These are phyloP conservation scores for Hipparchia sbordonii DNA, from an alignment of 2,888 invertebrate genomes.

Conservation along the genomic window DNA sequence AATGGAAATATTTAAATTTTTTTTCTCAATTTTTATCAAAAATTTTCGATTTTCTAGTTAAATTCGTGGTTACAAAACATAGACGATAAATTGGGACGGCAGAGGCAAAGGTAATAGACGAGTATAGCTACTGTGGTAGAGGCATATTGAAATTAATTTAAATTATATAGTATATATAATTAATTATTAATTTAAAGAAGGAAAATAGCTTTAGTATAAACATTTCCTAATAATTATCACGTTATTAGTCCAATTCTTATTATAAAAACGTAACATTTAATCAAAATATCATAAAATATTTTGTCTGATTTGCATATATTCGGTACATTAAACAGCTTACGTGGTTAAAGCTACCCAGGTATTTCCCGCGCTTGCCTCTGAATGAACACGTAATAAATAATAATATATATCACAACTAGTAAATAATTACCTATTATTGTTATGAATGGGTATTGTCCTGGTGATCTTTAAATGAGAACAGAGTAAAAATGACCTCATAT, in stretches of 20 bases:
- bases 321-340: background rate
- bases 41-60: no score
- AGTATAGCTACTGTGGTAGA: no score
- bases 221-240: background rate
- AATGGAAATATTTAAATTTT: no score
- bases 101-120: no score
- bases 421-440: conserved; percentile 4
- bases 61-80: no score
- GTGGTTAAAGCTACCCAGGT: conserved; percentile 2
- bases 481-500: conserved; percentile 4
- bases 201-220: background rate
- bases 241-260: background rate
- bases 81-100: no score
- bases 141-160: no score
- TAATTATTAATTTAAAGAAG: background rate
- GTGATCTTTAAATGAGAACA: conserved; percentile 2
- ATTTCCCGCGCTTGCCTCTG: conserved; percentile 17
- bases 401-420: background rate
- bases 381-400: conserved; percentile 14
- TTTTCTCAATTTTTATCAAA: no score
- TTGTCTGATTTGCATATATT: background rate
- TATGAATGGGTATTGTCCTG: conserved; percentile 23
- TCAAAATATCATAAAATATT: background rate
- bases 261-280: background rate
- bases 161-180: no score